Evolutionary conservation across 1,140 invertebrate genomes (phyloP), one percentile per base, ranked within the genome.

Genomic region (Aleiodes sp.): DNA sequence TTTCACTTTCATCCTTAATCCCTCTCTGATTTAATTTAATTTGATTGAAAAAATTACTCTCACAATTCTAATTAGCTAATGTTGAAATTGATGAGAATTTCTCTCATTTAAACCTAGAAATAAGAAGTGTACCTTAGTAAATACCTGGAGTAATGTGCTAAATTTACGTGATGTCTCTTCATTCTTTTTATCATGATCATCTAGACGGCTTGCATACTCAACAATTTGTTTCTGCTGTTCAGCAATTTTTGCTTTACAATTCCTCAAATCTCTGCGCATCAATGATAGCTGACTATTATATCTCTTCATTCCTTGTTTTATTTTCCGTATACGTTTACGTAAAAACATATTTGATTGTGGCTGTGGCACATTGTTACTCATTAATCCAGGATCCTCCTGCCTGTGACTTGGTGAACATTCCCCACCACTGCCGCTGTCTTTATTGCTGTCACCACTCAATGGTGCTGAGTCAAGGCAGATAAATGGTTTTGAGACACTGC

Each of bases 181-280:
- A 83, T 94, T 94, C 79, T 96, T 96, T 79, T 95, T 95, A 73
- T 95, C 94, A 76, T 94, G 92, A 74, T 96, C 94, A 75, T 96
- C 94, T 43, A 95, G 87, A 1, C 94, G 89, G 74, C 90, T 92
- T 0, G 92, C 92, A 79, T 94, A 94, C 74, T 95, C 94, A 31
- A 94, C 80, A 16, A 95, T 91, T 79, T 94, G 93, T 76, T 94
- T 95, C 75, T 94, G 92, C 79, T 95, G 93, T 60, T 94, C 92
- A 0, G 90, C 89, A 29, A 92, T 91, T 84, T 94, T 94, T 37
- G 91, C 88, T 80, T 94, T 94, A 78, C 93, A 95, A 43, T 86
- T 89, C 70, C 91, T 89, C 29, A 96, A 80, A 74, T 95, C 94
- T 72, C 91, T 91, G 63, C 92, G 89, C 81, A 94, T 85, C 26